A percentile compares a stretch with the other conserved stretches of the same genome.
phyloP scores from a whole-genome alignment of 2,888 invertebrate genomes.

The Melinaea marsaeus region DNA sequence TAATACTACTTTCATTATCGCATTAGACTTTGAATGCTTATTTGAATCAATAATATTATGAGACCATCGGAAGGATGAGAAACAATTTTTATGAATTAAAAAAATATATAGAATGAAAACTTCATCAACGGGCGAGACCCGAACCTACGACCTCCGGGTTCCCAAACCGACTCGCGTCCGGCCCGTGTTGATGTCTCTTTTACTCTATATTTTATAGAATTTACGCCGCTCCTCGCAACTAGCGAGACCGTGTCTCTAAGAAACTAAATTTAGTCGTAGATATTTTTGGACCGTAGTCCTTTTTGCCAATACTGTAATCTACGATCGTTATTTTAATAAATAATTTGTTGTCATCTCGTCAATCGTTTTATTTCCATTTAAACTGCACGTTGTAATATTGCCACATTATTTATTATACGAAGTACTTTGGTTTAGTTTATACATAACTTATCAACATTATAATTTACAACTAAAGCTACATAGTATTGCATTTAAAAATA shows the following conservation, averaged over 20 bases:
- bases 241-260: not conserved
- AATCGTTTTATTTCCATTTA: conserved; percentile 27
- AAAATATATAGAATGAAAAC: too few species aligned
- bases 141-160: too few species aligned
- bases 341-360: conserved; percentile 55
- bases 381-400: not conserved
- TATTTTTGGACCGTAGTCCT: conserved; percentile 47
- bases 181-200: too few species aligned
- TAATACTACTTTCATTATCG: too few species aligned
- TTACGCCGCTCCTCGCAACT: not conserved
- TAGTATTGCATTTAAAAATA: not conserved
- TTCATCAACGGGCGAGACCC: too few species aligned
- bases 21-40: too few species aligned
- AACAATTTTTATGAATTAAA: too few species aligned
- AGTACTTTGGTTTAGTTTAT: conserved; percentile 71
- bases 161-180: too few species aligned
- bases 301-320: conserved; percentile 56
- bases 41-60: too few species aligned
- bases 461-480: conserved; percentile 45
- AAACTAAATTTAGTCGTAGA: conserved; percentile 28
- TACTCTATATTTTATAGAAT: too few species aligned
- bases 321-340: conserved; percentile 61
- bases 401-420: conserved; percentile 47
- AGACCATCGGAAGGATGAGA: too few species aligned
- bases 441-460: conserved; percentile 42